Evolutionary conservation across 1,140 invertebrate species (phyloP), one percentile per base, ranked within the genome.

Genomic region (Acromyrmex heyeri): DNA sequence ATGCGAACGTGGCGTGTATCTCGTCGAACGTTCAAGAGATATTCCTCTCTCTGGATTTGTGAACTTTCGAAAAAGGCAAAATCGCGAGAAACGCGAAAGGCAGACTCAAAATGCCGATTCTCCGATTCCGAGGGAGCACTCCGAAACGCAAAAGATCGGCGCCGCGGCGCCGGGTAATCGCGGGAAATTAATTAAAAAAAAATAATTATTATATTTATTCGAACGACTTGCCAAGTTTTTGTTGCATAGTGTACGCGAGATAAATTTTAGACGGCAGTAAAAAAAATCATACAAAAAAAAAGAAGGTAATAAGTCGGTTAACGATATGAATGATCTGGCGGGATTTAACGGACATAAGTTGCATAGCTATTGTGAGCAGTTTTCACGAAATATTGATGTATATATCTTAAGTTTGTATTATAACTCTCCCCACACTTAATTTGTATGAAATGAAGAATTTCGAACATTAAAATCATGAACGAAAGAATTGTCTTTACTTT

Each of bases 371-470:
- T 89, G 89, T 89, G 92, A 93, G 79, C 94, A 91, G 91, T 69
- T 93, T 93, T 94, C 88, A 93, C 91, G 91, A 94, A 91, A 94
- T 94, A 94, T 94, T 91, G 93, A 94, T 94, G 93, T 94, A 94
- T 94, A 94, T 94, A 94, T 94, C 93, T 94, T 94, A 94, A 94
- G 94, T 94, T 94, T 94, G 93, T 94, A 94, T 94, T 94, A 94
- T 94, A 94, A 94, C 91, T 93, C 92, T 83, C 87, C 87, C 55
- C 91, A 91, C 91, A 94, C 93, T 94, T 94, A 94, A 94, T 94
- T 94, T 94, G 93, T 94, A 94, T 94, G 93, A 94, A 94, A 94
- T 94, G 92, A 91, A 94, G 90, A 93, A 94, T 94, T 94, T 94
- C 93, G 72, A 77, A 87, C 88, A 94, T 94, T 94, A 94, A 94